Conservation (phyloP, 1,140 invertebrate species). For the Camponotus pennsylvanicus region DNA sequence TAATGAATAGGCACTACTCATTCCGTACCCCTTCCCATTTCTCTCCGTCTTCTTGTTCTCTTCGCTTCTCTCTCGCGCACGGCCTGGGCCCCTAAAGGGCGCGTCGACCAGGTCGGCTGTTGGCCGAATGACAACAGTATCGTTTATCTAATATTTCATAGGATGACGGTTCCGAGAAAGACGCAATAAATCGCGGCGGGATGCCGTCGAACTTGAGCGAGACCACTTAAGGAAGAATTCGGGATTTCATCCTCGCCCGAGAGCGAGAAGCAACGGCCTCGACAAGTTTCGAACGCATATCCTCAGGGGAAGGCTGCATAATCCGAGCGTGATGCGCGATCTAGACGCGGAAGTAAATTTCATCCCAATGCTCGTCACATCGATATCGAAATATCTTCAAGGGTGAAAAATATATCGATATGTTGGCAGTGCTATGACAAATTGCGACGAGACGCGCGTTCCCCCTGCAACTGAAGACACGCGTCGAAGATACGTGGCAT, state of each 20-base stretch:
- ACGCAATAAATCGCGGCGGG: constrained; percentile 36
- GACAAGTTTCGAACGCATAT: constrained; percentile 24
- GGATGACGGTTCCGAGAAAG: constrained; percentile 49
- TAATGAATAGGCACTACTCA: constrained; percentile 86
- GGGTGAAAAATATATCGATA: constrained; percentile 7
- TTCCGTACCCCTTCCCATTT: constrained; percentile 69
- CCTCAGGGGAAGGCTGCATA: background rate
- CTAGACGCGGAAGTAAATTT: background rate
- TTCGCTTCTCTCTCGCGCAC: background rate
- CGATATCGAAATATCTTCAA: background rate
- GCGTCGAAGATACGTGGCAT: constrained; percentile 71
- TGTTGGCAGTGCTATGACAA: constrained; percentile 54
- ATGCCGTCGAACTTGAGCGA: constrained; percentile 7
- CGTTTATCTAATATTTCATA: constrained; percentile 62
- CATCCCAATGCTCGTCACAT: background rate
- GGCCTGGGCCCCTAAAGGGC: background rate
- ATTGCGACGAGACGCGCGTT: constrained; percentile 51
- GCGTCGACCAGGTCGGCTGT: background rate
- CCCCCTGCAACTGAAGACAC: background rate
- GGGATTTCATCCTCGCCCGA: constrained; percentile 35
- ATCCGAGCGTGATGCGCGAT: background rate
- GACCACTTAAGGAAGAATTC: constrained; percentile 46
- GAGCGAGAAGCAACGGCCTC: constrained; percentile 15
- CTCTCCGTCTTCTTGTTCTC: constrained; percentile 13
- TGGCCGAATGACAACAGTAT: constrained; percentile 72